These are phyloP conservation scores for Mesitornis unicolor DNA, from an alignment of 2,113 vertebrate species.

Conservation along the genomic window DNA sequence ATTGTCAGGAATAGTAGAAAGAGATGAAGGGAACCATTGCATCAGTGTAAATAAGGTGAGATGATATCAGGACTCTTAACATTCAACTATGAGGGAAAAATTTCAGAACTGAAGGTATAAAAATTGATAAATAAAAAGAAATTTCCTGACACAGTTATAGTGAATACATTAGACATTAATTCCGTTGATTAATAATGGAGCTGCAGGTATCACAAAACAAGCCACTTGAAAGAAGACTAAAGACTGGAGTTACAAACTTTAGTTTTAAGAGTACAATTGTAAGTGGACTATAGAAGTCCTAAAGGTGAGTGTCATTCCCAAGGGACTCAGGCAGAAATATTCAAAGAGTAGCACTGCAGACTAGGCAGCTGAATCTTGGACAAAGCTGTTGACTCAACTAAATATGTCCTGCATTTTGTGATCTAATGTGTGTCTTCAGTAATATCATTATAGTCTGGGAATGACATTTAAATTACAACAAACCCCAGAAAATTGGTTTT, in stretches of 20 bases:
- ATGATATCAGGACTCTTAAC: background rate
- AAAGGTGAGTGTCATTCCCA: background rate
- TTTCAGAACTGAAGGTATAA: background rate
- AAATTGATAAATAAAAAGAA: background rate
- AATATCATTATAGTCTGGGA: background rate
- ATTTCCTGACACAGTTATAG: background rate
- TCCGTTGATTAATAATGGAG: background rate
- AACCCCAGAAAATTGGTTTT: background rate
- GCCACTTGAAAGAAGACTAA: background rate
- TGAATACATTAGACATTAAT: background rate
- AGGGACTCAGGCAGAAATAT: background rate
- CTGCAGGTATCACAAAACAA: background rate
- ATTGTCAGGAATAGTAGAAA: background rate
- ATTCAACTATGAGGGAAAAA: accelerated
- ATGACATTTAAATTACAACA: background rate
- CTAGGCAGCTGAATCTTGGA: background rate
- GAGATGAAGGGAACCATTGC: background rate
- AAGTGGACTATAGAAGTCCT: background rate
- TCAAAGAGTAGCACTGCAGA: accelerated
- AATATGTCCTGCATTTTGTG: background rate
- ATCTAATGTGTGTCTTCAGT: background rate
- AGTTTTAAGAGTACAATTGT: background rate
- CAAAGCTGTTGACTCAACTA: background rate
- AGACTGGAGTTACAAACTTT: background rate
- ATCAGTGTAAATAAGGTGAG: background rate